phyloP scores from a whole-genome alignment of 2,113 vertebrate species.

The Vireo altiloquus region DNA sequence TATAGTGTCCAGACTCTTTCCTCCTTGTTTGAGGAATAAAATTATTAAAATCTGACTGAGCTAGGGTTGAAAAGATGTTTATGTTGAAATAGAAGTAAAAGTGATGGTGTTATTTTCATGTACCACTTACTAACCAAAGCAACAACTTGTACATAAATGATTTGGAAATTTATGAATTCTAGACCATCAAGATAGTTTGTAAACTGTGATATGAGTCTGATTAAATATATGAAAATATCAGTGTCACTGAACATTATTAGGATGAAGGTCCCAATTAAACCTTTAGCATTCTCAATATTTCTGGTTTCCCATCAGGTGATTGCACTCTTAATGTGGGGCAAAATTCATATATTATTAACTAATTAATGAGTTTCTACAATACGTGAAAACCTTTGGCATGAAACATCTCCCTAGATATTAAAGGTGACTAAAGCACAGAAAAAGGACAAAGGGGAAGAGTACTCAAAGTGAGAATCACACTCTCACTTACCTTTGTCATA shows the following conservation, averaged over 20 bases:
- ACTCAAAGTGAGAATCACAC: slow-evolving; percentile 32
- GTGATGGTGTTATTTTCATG: not conserved
- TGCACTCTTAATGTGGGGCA: slow-evolving; percentile 50
- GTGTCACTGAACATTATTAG: not conserved
- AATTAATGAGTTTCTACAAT: slow-evolving; percentile 70
- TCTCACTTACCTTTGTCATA: slow-evolving; percentile 59
- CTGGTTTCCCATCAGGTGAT: slow-evolving; percentile 49
- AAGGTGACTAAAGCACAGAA: slow-evolving; percentile 62
- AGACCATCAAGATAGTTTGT: not conserved
- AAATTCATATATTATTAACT: slow-evolving; percentile 73
- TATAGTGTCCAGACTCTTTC: not conserved
- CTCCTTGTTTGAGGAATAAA: not conserved
- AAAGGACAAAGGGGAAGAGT: slow-evolving; percentile 60
- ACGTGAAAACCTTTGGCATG: slow-evolving; percentile 64
- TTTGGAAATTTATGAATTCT: not conserved
- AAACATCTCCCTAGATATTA: slow-evolving; percentile 52
- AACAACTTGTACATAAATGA: not conserved
- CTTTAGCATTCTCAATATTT: slow-evolving; percentile 52
- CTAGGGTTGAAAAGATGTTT: not conserved
- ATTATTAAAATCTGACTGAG: not conserved
- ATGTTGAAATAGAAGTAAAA: not conserved
- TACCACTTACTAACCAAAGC: not conserved
- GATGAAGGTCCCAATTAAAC: slow-evolving; percentile 58
- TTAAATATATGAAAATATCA: slow-evolving; percentile 1
- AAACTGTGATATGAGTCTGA: not conserved